Evolutionary conservation across 1,140 invertebrate species (phyloP).

Genomic region (Euwallacea fornicatus): DNA sequence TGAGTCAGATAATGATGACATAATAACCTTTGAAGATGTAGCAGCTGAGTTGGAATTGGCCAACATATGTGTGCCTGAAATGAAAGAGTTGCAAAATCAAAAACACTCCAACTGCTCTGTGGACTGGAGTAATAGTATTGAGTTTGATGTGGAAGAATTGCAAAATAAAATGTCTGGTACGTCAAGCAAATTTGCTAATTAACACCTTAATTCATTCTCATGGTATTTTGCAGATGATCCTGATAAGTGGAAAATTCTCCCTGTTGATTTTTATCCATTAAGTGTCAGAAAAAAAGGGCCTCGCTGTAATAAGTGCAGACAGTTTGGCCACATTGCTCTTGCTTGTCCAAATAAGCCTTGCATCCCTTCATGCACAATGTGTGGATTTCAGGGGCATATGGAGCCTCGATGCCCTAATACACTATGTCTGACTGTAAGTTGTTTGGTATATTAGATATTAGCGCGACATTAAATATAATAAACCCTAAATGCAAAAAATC

Average conservation of each 20-base stretch:
- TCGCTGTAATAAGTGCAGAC: slow-evolving; percentile 60
- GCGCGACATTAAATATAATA: background rate
- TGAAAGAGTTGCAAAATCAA: too few species aligned
- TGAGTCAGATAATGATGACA: slow-evolving; percentile 28
- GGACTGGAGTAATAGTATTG: background rate
- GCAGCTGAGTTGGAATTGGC: slow-evolving; percentile 7
- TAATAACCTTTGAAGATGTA: background rate
- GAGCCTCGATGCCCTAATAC: slow-evolving; percentile 65
- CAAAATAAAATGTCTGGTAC: slow-evolving; percentile 29
- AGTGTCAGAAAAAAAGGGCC: slow-evolving; percentile 40
- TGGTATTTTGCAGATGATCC: slow-evolving; percentile 53
- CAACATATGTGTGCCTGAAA: background rate
- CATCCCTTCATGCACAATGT: slow-evolving; percentile 62
- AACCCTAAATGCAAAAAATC: background rate
- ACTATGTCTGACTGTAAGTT: slow-evolving; percentile 67
- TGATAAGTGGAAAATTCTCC: slow-evolving; percentile 54
- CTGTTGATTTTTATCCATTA: slow-evolving; percentile 48
- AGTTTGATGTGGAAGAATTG: slow-evolving; percentile 20
- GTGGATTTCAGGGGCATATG: slow-evolving; percentile 62
- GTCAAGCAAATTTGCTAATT: background rate
- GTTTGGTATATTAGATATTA: background rate
- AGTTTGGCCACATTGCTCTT: slow-evolving; percentile 60
- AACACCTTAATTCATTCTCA: too few species aligned
- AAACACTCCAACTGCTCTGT: too few species aligned
- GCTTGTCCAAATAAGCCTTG: slow-evolving; percentile 54